Base-by-base conservation (phyloP, 2,888 invertebrate genomes). In the Pammene fasciana region DNA sequence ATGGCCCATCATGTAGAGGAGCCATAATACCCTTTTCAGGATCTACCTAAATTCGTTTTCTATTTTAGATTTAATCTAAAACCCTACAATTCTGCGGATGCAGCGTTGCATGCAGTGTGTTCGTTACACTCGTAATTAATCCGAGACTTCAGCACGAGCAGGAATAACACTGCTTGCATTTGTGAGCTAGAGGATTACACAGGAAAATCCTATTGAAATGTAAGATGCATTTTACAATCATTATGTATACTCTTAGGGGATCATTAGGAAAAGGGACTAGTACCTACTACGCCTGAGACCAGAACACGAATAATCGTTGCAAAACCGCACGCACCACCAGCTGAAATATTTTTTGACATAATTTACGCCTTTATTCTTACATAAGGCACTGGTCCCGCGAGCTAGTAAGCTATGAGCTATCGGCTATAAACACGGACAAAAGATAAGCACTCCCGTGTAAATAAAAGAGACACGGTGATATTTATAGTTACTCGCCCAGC, bases 221-320 rank as follows among this genome's bases (percentile, higher is more conserved):
- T 10, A 6, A 16, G 61, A 1, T 48, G 61, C 48, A 61, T 61
- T 38, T 34, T 48, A 16, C 36, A 48, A 48, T 48, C 14, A 48
- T 36, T 34, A 34, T 46, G 8, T 46, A 34, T 60, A 46, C 36
- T 14, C 60, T 45, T 60, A 14, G 34, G 46, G 46, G 60, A 60
- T 60, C 34, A 60, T 36, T 14, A 46, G 34, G 34, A 36, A 60
- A 46, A 60, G 34, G 6, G 26, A 45, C 45, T 18, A 43, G 38
- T 1, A 26, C 26, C 26, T 26, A 26, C 57, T 45, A 59, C n/a
- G 59, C 43, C 26, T 5, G 26, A 13, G 59, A 43, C 26, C 59
- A 59, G 59, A 45, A 59, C 1, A 59, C 45, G 45, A 59, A 59
- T 59, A 45, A 59, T 36, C 45, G 45, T 41, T 59, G 59, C 59